A percentile compares a stretch with the other conserved stretches of the same genome.
Evolutionary conservation across 92 coral and sea anemone species (phyloP).

Genomic region (Micromussa lordhowensis): DNA sequence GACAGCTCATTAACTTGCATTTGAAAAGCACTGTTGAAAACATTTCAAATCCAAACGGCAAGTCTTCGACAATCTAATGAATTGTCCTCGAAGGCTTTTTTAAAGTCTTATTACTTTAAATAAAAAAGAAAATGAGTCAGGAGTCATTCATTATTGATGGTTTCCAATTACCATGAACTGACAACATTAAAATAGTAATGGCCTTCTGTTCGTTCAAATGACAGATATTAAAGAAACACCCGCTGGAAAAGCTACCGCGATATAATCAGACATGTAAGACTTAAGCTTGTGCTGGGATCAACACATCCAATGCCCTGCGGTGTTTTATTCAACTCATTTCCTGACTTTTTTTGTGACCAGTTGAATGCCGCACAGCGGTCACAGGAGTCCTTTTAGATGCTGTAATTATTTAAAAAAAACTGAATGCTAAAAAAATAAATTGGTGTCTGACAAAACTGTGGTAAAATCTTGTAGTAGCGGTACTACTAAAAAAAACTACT

Average conservation of each 20-base stretch:
- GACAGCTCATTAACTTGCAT: neutral
- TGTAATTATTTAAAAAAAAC: neutral
- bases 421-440: neutral
- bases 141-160: slow-evolving; percentile 1
- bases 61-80: neutral
- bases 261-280: neutral
- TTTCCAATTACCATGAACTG: neutral
- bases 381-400: neutral
- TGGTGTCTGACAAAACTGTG: neutral
- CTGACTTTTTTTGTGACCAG: neutral
- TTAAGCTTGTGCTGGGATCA: neutral
- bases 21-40: neutral
- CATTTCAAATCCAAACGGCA: neutral
- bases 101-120: neutral
- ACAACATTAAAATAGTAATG: neutral
- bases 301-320: neutral
- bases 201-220: neutral
- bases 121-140: neutral
- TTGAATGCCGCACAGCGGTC: neutral
- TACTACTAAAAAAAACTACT: neutral
- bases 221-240: neutral
- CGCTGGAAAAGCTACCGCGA: neutral
- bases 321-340: neutral
- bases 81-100: neutral
- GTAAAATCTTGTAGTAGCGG: neutral